phyloP scores from a whole-genome alignment of 1,140 invertebrate species.

The Diplogasteroides magnus region DNA sequence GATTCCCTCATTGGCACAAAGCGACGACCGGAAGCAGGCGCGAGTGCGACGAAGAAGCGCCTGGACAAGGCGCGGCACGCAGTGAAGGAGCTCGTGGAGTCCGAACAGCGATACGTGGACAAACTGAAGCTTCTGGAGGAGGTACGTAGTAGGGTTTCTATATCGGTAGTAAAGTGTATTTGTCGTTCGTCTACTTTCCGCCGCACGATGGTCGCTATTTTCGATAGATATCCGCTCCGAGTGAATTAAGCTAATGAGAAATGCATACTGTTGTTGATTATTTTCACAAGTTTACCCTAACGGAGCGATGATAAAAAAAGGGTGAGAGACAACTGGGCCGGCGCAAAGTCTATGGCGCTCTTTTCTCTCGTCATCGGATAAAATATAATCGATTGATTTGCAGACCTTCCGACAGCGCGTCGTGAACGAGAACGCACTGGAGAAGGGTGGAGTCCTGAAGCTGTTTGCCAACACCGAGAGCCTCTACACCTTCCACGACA shows the following conservation, averaged over 20 bases:
- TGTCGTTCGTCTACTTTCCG: too few relatives aligned
- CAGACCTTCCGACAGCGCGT: slow-evolving; percentile 28
- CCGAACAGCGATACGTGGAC: slow-evolving; percentile 36
- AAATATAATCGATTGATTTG: slow-evolving; percentile 11
- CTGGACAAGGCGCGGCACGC: slow-evolving; percentile 34
- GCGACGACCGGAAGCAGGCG: slow-evolving; percentile 9
- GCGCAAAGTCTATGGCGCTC: too few relatives aligned
- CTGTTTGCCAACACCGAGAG: slow-evolving; percentile 65
- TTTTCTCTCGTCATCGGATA: too few relatives aligned
- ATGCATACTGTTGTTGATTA: too few relatives aligned
- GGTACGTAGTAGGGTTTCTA: too few relatives aligned
- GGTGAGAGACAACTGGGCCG: too few relatives aligned
- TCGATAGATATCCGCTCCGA: too few relatives aligned
- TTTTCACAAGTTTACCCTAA: too few relatives aligned
- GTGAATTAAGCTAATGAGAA: too few relatives aligned
- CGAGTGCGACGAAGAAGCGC: slow-evolving; percentile 8
- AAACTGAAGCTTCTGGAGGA: slow-evolving; percentile 32
- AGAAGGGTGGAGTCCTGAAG: slow-evolving; percentile 54
- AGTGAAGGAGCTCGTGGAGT: slow-evolving; percentile 36
- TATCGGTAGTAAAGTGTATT: too few relatives aligned
- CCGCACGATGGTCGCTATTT: too few relatives aligned
- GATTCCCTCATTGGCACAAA: slow-evolving; percentile 13
- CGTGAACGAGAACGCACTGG: slow-evolving; percentile 24
- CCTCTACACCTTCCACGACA: slow-evolving; percentile 63
- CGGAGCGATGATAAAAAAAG: too few relatives aligned